Percentiles rank a stretch among this genome's conserved stretches.
These are phyloP conservation scores for Xylota segnis DNA, from an alignment of 2,888 invertebrate genomes.

Conservation along the genomic window DNA sequence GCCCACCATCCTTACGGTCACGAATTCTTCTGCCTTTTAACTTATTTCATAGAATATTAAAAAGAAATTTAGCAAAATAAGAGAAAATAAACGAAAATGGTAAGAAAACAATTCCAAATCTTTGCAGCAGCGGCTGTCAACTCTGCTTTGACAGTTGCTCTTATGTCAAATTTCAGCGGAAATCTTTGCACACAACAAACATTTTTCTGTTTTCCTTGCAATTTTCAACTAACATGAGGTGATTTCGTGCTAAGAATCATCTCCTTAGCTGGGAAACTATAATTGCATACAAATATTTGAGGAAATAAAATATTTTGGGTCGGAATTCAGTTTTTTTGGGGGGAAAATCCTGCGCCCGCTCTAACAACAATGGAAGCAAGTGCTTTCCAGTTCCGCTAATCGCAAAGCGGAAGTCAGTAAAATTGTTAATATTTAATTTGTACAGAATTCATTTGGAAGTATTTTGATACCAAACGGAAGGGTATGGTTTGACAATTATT, in stretches of 20 bases:
- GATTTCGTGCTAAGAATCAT: not conserved
- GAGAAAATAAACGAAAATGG: conserved; percentile 70
- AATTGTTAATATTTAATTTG: conserved; percentile 78
- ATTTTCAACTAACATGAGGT: not conserved
- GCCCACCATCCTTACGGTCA: conserved; percentile 60
- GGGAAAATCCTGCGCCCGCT: conserved; percentile 56
- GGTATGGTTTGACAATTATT: conserved; percentile 3
- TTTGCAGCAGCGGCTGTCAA: conserved; percentile 53
- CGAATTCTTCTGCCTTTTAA: not conserved
- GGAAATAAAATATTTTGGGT: not conserved
- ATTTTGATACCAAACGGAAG: conserved; percentile 33
- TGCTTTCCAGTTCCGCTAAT: conserved; percentile 78
- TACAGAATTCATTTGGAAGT: not conserved
- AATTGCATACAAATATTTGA: not conserved
- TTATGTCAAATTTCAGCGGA: conserved; percentile 66
- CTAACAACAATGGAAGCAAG: conserved; percentile 75
- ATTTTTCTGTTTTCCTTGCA: not conserved
- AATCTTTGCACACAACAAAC: conserved; percentile 44
- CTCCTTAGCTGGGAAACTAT: not conserved
- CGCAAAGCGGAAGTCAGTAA: conserved; percentile 79
- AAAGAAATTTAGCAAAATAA: conserved; percentile 68
- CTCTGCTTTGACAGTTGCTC: conserved; percentile 57
- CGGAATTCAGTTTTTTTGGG: conserved; percentile 47
- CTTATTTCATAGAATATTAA: conserved; percentile 19
- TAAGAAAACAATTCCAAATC: conserved; percentile 63